These are phyloP conservation scores for Shinisaurus crocodilurus DNA, from an alignment of 2,113 vertebrate genomes.

Conservation along the genomic window DNA sequence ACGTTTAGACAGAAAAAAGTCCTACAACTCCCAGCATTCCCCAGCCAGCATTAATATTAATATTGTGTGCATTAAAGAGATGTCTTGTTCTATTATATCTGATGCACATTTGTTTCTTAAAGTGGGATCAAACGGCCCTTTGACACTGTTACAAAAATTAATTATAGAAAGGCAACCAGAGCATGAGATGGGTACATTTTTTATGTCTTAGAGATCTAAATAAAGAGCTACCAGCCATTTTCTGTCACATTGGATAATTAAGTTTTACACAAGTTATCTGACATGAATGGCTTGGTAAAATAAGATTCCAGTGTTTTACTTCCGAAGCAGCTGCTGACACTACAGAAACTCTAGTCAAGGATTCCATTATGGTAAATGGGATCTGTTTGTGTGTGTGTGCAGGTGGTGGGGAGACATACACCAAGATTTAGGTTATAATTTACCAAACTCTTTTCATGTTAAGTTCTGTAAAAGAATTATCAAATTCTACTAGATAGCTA, in stretches of 20 bases:
- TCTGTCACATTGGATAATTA: constrained; percentile 18
- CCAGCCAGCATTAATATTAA: neutral
- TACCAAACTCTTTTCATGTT: neutral
- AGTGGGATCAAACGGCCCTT: neutral
- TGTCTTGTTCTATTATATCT: neutral
- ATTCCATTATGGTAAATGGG: neutral
- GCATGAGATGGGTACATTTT: neutral
- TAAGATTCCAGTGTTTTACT: neutral
- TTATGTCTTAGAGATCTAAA: neutral
- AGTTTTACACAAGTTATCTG: neutral
- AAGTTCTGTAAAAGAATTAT: neutral
- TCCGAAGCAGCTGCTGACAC: neutral
- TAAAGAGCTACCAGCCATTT: neutral
- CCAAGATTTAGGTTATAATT: neutral
- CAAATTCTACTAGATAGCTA: neutral
- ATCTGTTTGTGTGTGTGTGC: neutral
- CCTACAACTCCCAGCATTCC: too few relatives aligned
- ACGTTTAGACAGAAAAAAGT: too few relatives aligned
- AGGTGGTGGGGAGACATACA: neutral
- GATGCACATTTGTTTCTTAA: neutral
- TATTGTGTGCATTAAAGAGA: neutral
- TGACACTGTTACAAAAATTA: neutral
- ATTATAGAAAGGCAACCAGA: neutral
- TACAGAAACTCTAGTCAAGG: neutral
- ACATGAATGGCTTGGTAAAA: neutral